Base-by-base conservation (phyloP, 1,140 invertebrate genomes). In the Streblospio benedicti region DNA sequence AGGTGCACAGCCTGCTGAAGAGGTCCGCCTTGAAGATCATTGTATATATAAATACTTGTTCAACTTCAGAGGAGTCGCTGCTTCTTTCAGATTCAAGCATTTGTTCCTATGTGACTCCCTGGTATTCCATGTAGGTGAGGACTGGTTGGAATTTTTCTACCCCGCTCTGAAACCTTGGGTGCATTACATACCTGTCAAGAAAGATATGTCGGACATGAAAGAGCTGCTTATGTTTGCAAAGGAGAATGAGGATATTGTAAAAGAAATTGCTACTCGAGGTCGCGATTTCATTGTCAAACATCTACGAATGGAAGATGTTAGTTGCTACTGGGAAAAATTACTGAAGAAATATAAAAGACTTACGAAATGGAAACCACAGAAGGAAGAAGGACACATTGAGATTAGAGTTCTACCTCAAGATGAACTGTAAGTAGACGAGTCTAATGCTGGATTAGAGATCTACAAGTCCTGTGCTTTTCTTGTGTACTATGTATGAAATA, bases 141-240 rank as follows among this genome's bases (percentile, higher is more conserved):
- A 95, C 64, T 97, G 93, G 93, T 79, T 85, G 27, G 94, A 98
- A 81, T 98, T 97, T 79, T 98, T 96, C 75, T 97, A 98, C 72
- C 81, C 85, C 23, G 83, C 85, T 32, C 79, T 98, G 66, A 91
- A 91, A 75, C 93, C 93, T 2, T 97, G 94, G 94, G 83, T 94
- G 47, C 94, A 98, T 80, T 97, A 94, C 72, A 84, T 98, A 66
- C 94, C 93, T 4, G 84, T 98, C 0, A 65, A 60, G 50, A 78
- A 72, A 47, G 70, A 76, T 59, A 63, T 79, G 4, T 62, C 63
- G 32, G 67, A 79, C n/a, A n/a, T n/a, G n/a, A 79, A 83, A 69
- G 79, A 86, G 33, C 76, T 93, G 1, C 79, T 97, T 31, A 68
- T 84, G 49, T 97, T 91, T 83, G 87, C 87, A 16, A 82, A 82